These are phyloP conservation scores for Epistrophe eligans DNA, from an alignment of 2,888 invertebrate species.

Conservation along the genomic window DNA sequence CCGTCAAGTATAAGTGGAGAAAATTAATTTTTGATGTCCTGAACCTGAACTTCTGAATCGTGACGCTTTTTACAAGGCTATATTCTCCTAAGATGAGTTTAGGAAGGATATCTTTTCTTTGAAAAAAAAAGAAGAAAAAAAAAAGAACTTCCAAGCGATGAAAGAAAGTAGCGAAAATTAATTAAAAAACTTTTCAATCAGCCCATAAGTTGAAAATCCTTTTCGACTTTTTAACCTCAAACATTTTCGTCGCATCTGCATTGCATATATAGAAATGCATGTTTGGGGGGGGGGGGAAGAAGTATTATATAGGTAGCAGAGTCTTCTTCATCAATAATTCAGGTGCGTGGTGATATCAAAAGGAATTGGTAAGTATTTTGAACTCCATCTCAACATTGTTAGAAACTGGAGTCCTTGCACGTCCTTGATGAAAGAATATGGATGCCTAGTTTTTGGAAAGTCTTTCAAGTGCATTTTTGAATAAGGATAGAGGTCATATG, in stretches of 20 bases:
- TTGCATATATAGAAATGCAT: slow-evolving; percentile 23
- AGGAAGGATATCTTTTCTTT: slow-evolving; percentile 10
- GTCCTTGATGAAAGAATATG: slow-evolving; percentile 42
- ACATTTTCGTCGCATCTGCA: slow-evolving; percentile 56
- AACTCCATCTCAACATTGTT: background rate
- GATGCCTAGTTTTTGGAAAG: slow-evolving; percentile 27
- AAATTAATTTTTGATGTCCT: slow-evolving; percentile 74
- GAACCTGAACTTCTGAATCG: slow-evolving; percentile 42
- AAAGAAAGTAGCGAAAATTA: slow-evolving; percentile 78
- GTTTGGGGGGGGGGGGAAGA: background rate
- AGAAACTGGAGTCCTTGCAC: slow-evolving; percentile 1
- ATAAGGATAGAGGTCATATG: slow-evolving; percentile 58
- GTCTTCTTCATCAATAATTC: slow-evolving; percentile 71
- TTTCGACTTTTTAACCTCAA: slow-evolving; percentile 53
- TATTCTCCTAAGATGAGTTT: background rate
- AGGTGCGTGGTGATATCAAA: slow-evolving; percentile 70
- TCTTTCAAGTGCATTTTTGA: slow-evolving; percentile 63
- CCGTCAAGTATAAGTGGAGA: slow-evolving; percentile 67
- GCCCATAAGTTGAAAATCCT: slow-evolving; percentile 65
- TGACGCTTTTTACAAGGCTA: slow-evolving; percentile 17
- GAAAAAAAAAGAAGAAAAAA: background rate
- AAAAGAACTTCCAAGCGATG: slow-evolving; percentile 24
- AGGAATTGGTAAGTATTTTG: slow-evolving; percentile 69
- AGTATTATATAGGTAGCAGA: background rate
- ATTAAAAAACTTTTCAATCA: slow-evolving; percentile 82